phyloP scores from a whole-genome alignment of 2,888 invertebrate genomes.

The Selenia dentaria region DNA sequence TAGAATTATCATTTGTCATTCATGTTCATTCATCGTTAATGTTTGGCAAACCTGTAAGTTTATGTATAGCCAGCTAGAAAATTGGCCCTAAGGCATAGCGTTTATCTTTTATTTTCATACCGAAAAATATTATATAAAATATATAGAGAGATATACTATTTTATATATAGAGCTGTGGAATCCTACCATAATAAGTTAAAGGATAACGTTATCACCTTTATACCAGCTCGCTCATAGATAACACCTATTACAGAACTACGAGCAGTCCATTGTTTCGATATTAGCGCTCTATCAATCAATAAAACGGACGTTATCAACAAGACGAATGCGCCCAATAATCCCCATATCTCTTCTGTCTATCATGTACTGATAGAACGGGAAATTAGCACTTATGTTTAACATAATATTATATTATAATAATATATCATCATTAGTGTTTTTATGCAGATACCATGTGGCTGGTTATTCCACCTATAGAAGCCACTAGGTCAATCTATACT shows the following conservation, averaged over 20 bases:
- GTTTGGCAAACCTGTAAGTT: too few species aligned
- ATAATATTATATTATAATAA: constrained; percentile 3
- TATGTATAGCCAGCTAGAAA: too few species aligned
- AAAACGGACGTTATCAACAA: constrained; percentile 40
- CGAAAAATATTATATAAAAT: too few species aligned
- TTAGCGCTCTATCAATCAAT: constrained; percentile 38
- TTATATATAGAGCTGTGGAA: too few species aligned
- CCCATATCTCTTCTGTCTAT: constrained; percentile 14
- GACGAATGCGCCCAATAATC: constrained; percentile 37
- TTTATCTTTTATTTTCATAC: too few species aligned
- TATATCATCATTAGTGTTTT: constrained; percentile 1
- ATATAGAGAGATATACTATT: too few species aligned
- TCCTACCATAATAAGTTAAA: neutral
- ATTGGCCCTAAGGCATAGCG: too few species aligned
- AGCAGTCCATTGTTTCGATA: constrained; percentile 19
- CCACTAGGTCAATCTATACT: too few species aligned
- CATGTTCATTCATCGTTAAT: too few species aligned
- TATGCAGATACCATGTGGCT: neutral
- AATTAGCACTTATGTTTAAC: constrained; percentile 16
- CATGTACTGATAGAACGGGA: constrained; percentile 9
- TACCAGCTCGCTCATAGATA: neutral
- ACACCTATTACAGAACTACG: constrained; percentile 1
- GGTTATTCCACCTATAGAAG: too few species aligned
- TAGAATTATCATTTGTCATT: too few species aligned
- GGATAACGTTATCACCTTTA: neutral